These are phyloP conservation scores for Chrysogorgia sp. DNA, from an alignment of 92 coral and sea anemone species.

Conservation along the genomic window DNA sequence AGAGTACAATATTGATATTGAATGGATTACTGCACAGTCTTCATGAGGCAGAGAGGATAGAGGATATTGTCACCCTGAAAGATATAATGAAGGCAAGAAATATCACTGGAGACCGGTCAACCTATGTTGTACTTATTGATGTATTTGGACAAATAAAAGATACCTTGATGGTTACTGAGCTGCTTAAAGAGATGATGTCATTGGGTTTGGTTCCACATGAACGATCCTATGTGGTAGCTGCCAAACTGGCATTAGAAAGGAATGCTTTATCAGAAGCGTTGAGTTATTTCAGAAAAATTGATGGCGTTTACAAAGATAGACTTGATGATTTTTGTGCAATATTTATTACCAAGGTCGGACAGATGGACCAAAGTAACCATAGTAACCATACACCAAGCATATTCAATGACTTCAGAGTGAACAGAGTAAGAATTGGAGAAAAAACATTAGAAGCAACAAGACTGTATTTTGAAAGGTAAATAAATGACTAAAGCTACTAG, in stretches of 20 bases:
- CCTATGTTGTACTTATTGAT: slow-evolving; percentile 28
- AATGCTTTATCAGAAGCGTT: not conserved
- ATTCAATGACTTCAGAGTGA: slow-evolving; percentile 10
- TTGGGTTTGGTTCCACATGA: slow-evolving; percentile 13
- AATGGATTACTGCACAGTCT: slow-evolving; percentile 16
- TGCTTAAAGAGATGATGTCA: not conserved
- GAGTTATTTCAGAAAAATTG: slow-evolving; percentile 18
- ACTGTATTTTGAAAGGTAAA: slow-evolving; percentile 17
- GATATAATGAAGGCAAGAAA: not conserved
- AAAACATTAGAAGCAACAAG: not conserved
- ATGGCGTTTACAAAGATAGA: slow-evolving; percentile 3
- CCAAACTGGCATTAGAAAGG: not conserved
- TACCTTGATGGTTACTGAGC: not conserved
- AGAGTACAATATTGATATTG: slow-evolving; percentile 22
- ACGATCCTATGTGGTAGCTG: slow-evolving; percentile 23
- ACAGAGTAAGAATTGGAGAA: slow-evolving; percentile 16
- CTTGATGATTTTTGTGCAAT: slow-evolving; percentile 22
- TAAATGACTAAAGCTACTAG: too few species aligned
- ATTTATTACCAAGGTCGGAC: not conserved
- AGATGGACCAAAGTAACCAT: not conserved
- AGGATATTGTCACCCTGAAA: slow-evolving; percentile 15
- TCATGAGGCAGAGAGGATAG: not conserved
- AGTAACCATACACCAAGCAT: not conserved
- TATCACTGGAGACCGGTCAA: slow-evolving; percentile 22
- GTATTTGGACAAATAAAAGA: slow-evolving; percentile 28